A percentile compares a stretch with the other conserved stretches of the same genome.
Evolutionary conservation across 2,113 vertebrate genomes (phyloP).

Genomic region (Riparia riparia): DNA sequence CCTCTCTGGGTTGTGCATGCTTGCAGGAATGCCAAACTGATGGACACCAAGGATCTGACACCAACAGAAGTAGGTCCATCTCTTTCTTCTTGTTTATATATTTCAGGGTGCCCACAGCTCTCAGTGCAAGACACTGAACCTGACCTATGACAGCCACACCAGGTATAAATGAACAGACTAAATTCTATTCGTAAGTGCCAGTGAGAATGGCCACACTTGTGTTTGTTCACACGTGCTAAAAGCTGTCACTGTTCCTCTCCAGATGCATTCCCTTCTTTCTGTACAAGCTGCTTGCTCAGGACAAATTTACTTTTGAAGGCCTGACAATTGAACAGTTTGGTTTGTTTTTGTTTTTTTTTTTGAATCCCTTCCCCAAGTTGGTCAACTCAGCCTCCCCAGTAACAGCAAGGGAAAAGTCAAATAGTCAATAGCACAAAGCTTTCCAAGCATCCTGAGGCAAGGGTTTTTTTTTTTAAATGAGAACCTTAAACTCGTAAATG

Average conservation of each 20-base stretch:
- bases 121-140: not conserved
- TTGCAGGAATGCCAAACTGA: not conserved
- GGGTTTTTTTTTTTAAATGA: not conserved
- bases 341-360: not conserved
- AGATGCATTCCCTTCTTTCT: not conserved
- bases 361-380: not conserved
- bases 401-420: not conserved
- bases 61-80: not conserved
- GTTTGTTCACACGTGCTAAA: rapidly evolving
- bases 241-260: not conserved
- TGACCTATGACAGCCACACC: not conserved
- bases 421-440: not conserved
- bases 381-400: not conserved
- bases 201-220: rapidly evolving
- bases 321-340: not conserved
- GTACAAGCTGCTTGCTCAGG: not conserved
- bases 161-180: not conserved
- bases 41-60: not conserved
- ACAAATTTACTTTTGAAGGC: not conserved
- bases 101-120: not conserved
- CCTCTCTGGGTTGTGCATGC: not conserved
- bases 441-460: not conserved
- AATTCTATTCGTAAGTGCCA: not conserved
- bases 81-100: not conserved
- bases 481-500: not conserved